Conservation (phyloP, 2,888 invertebrate species). For the Sinopyrophorus schimmeli region DNA sequence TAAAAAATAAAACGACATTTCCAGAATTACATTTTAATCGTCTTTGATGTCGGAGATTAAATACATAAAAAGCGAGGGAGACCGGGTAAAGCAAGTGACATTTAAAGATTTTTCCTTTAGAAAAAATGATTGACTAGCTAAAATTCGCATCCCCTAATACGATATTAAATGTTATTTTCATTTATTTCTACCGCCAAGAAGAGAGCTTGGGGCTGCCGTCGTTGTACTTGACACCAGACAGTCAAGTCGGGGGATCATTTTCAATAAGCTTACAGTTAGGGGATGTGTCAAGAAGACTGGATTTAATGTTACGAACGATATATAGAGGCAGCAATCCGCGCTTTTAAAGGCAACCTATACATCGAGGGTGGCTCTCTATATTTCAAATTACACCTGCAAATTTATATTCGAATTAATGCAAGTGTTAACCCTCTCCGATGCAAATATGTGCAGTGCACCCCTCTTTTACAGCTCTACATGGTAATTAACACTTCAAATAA, state of each 20-base stretch:
- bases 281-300: constrained; percentile 29
- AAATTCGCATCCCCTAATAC: constrained; percentile 23
- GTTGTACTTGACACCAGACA: constrained; percentile 26
- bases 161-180: constrained; percentile 31
- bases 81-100: no score
- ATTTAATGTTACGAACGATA: constrained; percentile 37
- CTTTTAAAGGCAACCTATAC: constrained; percentile 19
- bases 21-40: no score
- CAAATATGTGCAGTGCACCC: constrained; percentile 16
- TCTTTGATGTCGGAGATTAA: no score
- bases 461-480: no score
- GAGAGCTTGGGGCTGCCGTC: constrained; percentile 14
- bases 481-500: no score
- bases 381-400: constrained; percentile 23
- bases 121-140: constrained; percentile 20
- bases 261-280: constrained; percentile 27
- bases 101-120: no score
- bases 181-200: constrained; percentile 28
- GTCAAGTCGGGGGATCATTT: constrained; percentile 27
- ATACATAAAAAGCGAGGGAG: no score
- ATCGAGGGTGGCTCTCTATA: constrained; percentile 20
- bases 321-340: constrained; percentile 34
- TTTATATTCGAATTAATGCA: constrained; percentile 20
- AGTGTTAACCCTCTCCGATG: constrained; percentile 18
- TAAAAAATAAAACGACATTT: no score